phyloP scores from a whole-genome alignment of 2,113 vertebrate genomes.

The Oophaga pumilio region DNA sequence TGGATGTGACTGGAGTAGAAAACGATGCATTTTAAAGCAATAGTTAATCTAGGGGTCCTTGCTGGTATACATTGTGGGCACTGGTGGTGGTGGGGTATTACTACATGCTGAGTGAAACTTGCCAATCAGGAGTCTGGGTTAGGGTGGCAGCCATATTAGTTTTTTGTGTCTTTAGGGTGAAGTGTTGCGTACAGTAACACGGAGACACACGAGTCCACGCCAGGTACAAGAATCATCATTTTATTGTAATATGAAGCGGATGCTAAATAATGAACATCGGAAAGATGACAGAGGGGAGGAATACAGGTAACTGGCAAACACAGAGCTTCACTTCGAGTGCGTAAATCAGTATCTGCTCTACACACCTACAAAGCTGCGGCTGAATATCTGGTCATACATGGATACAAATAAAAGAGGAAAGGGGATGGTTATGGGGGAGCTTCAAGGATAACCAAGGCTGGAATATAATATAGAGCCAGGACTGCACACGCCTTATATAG shows the following conservation, averaged over 20 bases:
- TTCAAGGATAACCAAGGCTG: background rate
- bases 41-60: no score
- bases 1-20: no score
- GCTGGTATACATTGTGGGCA: no score
- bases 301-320: background rate
- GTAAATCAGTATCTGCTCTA: constrained; percentile 31
- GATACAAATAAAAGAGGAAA: constrained; percentile 5
- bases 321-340: background rate
- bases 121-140: background rate
- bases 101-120: no score
- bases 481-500: background rate
- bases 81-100: no score
- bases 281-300: background rate
- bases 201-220: background rate
- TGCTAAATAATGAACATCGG: background rate
- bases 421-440: background rate
- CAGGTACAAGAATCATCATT: background rate
- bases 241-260: constrained; percentile 31
- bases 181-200: background rate
- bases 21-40: no score
- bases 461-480: background rate
- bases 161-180: background rate
- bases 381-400: constrained; percentile 6
- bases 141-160: no score
- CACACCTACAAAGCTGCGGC: constrained; percentile 23